Evolutionary conservation across 2,797 vertebrate genomes (phyloP), one percentile per base, ranked within the genome.

Genomic region (Eulemur rubriventer): DNA sequence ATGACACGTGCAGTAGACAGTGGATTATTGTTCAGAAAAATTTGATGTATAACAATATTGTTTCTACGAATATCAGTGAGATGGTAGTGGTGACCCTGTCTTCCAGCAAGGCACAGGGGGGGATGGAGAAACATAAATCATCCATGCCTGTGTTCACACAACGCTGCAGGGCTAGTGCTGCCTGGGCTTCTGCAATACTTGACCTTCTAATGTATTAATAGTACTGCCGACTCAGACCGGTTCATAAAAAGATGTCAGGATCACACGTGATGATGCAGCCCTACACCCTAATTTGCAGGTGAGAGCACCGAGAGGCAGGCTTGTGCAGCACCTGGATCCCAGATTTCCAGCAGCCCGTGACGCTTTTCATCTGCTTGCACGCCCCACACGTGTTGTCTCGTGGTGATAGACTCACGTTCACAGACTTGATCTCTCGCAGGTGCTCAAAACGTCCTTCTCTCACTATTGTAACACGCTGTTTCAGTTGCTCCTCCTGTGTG

Each of bases 401-500:
- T 4, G 6, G 1, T 20, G 72, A 87, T 46, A 85, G 65, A 33
- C 41, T 91, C 70, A 92, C 55, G 12, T 20, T 87, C 4, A 83
- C 1, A 30, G 41, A 43, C 0, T 18, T 3, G 33, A 16, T 38
- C 48, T 93, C 80, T 22, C 6, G 0, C 81, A 91, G n/a, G 33
- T 89, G 57, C 41, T 43, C 70, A 28, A 4, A 33, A 10, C 17
- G 28, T 41, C 41, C 8, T 48, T 13, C 22, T 63, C 79, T 95
- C 92, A 67, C 52, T 90, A 79, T 6, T 70, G 13, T 89, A 90
- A 87, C 48, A 38, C 13, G n/a, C 52, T 65, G 18, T 96, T 96
- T 48, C 4, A 46, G 50, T 46, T 84, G 70, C 50, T 87, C 73
- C 5, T 81, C 33, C 63, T n/a, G 33, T 2, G 63, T 18, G 70